Conservation (phyloP, 53 echinoderm and acorn worm species). For the Paelopatides confundens region DNA sequence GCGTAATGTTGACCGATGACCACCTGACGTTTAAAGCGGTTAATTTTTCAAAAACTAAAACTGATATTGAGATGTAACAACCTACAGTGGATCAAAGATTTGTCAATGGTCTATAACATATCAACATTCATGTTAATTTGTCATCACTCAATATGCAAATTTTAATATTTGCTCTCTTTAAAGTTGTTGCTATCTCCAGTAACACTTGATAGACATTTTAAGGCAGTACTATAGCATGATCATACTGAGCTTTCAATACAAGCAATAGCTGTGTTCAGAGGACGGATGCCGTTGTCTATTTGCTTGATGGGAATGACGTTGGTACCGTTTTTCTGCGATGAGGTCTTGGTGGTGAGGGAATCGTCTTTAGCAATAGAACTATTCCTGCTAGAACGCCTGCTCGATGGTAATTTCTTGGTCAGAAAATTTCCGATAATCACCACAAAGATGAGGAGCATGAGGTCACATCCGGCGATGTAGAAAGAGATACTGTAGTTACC, state of each 20-base stretch:
- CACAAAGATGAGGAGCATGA: conserved; percentile 5
- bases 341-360: background rate
- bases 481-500: conserved; percentile 39
- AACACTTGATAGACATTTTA: no score
- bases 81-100: no score
- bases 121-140: no score
- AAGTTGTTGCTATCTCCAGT: no score
- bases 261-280: background rate
- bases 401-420: conserved; percentile 23
- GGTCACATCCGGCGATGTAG: conserved; percentile 39
- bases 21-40: no score
- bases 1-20: no score
- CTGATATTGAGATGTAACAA: no score
- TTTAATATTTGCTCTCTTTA: no score
- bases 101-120: no score
- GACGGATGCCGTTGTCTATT: background rate
- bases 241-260: background rate
- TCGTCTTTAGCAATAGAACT: background rate
- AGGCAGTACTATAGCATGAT: background rate
- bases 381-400: background rate
- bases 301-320: background rate
- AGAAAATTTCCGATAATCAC: conserved; percentile 2
- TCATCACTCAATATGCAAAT: no score
- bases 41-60: no score
- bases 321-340: background rate